phyloP scores from a whole-genome alignment of 2,113 vertebrate species.

The Myanophis thanlyinensis region DNA sequence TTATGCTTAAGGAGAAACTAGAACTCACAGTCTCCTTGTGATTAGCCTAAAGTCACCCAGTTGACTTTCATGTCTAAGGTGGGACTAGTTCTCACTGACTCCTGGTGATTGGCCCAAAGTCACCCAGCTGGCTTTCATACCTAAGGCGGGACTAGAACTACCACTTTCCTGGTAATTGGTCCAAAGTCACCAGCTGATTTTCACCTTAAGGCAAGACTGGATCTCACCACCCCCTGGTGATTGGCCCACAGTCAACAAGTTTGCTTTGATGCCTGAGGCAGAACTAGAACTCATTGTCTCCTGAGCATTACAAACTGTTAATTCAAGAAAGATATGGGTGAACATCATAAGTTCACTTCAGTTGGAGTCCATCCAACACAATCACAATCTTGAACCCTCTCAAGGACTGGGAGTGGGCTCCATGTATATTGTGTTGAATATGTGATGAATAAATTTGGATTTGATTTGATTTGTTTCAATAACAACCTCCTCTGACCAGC shows the following conservation, averaged over 20 bases:
- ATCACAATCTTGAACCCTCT: neutral
- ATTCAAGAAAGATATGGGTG: neutral
- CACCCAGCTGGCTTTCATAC: accelerated
- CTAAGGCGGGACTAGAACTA: too few species aligned
- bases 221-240: too few species aligned
- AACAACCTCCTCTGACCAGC: neutral
- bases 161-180: too few species aligned
- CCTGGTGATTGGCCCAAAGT: too few species aligned
- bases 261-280: too few species aligned
- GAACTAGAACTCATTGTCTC: neutral
- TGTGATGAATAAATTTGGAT: too few species aligned
- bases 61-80: neutral
- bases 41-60: neutral
- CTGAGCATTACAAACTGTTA: neutral
- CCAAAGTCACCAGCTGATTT: too few species aligned
- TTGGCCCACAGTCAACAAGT: too few species aligned
- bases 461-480: too few species aligned
- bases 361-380: neutral
- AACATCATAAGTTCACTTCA: neutral
- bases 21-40: neutral
- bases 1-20: neutral
- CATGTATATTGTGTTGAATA: neutral
- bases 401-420: neutral
- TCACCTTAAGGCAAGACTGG: too few species aligned
- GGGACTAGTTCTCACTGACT: neutral